Evolutionary conservation across 2,888 invertebrate genomes (phyloP).

Genomic region (Tipula helvola): DNA sequence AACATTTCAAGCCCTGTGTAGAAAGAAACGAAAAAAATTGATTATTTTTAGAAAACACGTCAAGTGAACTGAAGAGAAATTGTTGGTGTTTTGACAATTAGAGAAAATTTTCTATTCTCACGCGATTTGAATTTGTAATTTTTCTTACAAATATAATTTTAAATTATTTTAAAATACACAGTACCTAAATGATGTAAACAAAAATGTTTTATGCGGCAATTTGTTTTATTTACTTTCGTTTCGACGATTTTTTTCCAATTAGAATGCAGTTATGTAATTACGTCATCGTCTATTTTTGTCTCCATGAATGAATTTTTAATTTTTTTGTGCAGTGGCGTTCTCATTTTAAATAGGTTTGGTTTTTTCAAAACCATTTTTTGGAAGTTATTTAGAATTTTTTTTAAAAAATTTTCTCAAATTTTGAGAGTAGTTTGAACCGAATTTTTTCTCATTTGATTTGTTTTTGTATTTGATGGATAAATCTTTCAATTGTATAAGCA

Average conservation of each 20-base stretch:
- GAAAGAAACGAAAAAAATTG: not conserved
- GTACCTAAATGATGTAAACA: not conserved
- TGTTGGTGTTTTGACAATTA: not conserved
- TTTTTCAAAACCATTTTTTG: not conserved
- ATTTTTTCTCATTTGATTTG: too few species aligned
- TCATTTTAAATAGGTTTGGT: not conserved
- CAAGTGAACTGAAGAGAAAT: not conserved
- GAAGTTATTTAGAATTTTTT: not conserved
- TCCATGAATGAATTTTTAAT: not conserved
- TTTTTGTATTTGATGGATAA: too few species aligned
- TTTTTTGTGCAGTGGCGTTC: not conserved
- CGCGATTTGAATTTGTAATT: not conserved
- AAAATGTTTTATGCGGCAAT: not conserved
- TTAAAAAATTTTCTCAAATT: too few species aligned
- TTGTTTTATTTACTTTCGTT: not conserved
- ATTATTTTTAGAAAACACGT: not conserved
- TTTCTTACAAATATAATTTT: not conserved
- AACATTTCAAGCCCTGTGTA: not conserved
- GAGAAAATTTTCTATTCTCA: not conserved
- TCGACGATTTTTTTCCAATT: not conserved
- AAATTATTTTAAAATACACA: not conserved
- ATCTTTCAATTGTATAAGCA: too few species aligned
- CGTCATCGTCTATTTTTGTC: not conserved
- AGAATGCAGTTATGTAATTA: not conserved
- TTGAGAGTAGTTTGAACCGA: too few species aligned